Conservation (phyloP, 2,113 vertebrate species). For the Zonotrichia leucophrys region DNA sequence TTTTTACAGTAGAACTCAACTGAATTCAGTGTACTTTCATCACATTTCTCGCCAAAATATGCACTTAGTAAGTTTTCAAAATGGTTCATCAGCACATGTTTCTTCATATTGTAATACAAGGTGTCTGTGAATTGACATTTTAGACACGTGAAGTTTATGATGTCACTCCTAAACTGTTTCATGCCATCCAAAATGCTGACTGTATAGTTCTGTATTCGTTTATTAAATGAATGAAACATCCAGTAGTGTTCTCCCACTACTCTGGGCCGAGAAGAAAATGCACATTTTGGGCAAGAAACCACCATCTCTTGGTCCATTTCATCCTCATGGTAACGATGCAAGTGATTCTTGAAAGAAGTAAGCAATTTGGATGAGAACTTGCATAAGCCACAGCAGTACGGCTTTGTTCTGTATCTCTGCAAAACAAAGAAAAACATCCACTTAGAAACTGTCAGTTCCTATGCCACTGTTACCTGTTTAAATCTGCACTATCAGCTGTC, state of each 20-base stretch:
- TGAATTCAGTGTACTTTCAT: slow-evolving; percentile 43
- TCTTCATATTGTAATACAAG: slow-evolving; percentile 87
- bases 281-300: slow-evolving; percentile 81
- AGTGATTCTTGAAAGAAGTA: slow-evolving; percentile 80
- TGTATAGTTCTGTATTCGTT: slow-evolving; percentile 69
- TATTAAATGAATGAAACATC: slow-evolving; percentile 79
- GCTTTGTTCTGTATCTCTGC: slow-evolving; percentile 84
- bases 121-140: slow-evolving; percentile 85
- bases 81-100: slow-evolving; percentile 85
- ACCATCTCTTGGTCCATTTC: slow-evolving; percentile 82
- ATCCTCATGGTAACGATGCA: slow-evolving; percentile 83
- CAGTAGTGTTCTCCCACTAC: slow-evolving; percentile 79
- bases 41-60: slow-evolving; percentile 80
- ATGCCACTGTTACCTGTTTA: not conserved
- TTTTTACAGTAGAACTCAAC: slow-evolving; percentile 88
- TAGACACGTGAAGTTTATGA: slow-evolving; percentile 80
- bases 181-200: slow-evolving; percentile 71
- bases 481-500: not conserved
- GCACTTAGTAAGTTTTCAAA: slow-evolving; percentile 74
- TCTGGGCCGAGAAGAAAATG: slow-evolving; percentile 78
- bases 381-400: slow-evolving; percentile 85
- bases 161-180: slow-evolving; percentile 64
- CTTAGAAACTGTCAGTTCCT: not conserved
- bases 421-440: slow-evolving; percentile 56
- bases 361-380: slow-evolving; percentile 83